These are phyloP conservation scores for Upupa epops DNA, from an alignment of 2,113 vertebrate species.

Conservation along the genomic window DNA sequence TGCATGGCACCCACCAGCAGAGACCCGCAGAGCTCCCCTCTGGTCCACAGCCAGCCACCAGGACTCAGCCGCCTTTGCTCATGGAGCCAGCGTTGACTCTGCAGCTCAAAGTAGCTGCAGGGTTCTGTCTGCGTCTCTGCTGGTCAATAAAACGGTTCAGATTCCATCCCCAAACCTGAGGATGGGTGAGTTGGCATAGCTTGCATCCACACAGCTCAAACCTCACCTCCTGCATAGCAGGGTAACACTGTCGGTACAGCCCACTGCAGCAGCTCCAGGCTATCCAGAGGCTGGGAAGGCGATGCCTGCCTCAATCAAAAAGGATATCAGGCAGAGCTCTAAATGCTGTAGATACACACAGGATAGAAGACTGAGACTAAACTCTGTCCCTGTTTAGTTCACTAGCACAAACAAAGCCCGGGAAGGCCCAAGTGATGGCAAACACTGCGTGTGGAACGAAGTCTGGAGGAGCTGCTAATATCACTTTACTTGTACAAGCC, in stretches of 20 bases:
- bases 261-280: neutral
- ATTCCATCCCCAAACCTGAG: neutral
- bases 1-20: neutral
- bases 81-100: neutral
- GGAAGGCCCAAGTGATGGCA: neutral
- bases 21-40: neutral
- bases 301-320: neutral
- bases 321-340: neutral
- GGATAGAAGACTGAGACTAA: neutral
- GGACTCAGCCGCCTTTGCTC: neutral
- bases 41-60: rapidly evolving
- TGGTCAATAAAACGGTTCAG: neutral
- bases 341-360: neutral
- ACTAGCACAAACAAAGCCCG: neutral
- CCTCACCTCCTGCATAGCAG: neutral
- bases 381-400: neutral
- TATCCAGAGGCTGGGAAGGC: neutral
- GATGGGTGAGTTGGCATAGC: neutral
- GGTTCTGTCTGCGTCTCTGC: neutral
- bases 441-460: neutral
- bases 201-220: neutral
- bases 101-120: neutral
- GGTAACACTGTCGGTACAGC: neutral
- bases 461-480: neutral
- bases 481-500: neutral